Evolutionary conservation across 2,888 invertebrate species (phyloP).

Genomic region (Ceramica pisi): DNA sequence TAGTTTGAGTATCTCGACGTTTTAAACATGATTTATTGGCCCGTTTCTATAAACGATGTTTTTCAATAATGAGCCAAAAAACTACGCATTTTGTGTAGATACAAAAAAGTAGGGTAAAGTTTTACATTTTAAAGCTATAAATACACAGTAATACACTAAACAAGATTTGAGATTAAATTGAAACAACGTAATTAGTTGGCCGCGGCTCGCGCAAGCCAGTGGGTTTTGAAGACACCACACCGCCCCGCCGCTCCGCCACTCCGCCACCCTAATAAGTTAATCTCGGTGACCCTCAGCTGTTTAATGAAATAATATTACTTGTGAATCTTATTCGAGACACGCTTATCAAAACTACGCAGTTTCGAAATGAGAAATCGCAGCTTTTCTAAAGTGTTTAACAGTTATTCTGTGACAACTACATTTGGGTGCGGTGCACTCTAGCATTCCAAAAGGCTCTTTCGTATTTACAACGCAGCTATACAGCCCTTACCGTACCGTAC

Average conservation of each 20-base stretch:
- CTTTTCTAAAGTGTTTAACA: neutral
- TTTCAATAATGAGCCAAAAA: neutral
- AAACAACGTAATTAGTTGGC: slow-evolving; percentile 44
- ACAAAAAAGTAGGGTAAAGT: too few species aligned
- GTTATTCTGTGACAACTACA: neutral
- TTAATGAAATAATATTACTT: slow-evolving; percentile 56
- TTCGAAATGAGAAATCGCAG: slow-evolving; percentile 5
- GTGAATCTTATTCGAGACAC: slow-evolving; percentile 43
- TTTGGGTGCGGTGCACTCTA: neutral
- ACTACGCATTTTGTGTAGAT: too few species aligned
- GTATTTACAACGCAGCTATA: neutral
- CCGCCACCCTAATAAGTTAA: slow-evolving; percentile 54
- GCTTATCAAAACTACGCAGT: slow-evolving; percentile 33
- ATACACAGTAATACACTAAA: slow-evolving; percentile 16
- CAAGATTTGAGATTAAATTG: slow-evolving; percentile 15
- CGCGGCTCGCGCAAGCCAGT: slow-evolving; percentile 35
- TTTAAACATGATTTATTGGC: neutral
- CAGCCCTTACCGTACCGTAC: too few species aligned
- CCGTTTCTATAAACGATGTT: neutral
- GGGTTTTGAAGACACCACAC: slow-evolving; percentile 10
- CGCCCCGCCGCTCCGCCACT: slow-evolving; percentile 13
- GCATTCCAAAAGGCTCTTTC: neutral
- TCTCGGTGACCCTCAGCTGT: slow-evolving; percentile 45
- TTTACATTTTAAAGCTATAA: neutral
- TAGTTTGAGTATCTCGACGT: neutral